These are phyloP conservation scores for Aspidoscelis tigris DNA, from an alignment of 2,113 vertebrate genomes.

Conservation along the genomic window DNA sequence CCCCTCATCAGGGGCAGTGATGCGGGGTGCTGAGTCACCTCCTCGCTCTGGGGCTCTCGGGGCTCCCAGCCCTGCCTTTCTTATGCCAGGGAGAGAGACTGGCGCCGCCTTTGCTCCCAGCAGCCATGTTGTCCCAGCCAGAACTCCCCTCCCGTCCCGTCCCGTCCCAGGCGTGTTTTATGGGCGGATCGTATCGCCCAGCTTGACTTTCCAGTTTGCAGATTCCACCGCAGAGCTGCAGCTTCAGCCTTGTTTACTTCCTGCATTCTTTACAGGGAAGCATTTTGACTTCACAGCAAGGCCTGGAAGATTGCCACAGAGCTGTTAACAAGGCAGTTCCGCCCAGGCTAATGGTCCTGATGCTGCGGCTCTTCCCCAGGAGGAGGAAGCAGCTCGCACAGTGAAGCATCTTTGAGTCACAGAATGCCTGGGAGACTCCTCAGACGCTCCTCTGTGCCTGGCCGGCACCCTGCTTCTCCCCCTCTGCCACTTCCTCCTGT, in stretches of 20 bases:
- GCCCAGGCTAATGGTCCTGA: conserved; percentile 12
- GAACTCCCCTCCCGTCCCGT: background rate
- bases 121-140: background rate
- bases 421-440: too few relatives aligned
- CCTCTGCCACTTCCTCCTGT: background rate
- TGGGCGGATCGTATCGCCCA: conserved; percentile 3
- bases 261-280: background rate
- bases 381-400: background rate
- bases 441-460: too few relatives aligned
- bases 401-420: background rate
- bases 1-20: conserved; percentile 24
- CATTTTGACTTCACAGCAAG: too few relatives aligned
- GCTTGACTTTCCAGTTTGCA: conserved; percentile 27
- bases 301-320: conserved; percentile 18
- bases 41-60: background rate
- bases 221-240: background rate
- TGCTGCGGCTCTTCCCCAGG: background rate
- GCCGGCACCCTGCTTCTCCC: background rate
- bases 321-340: background rate
- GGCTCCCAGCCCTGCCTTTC: background rate
- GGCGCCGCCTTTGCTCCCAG: background rate
- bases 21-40: conserved; percentile 18
- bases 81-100: background rate
- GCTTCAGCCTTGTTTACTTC: conserved; percentile 17
- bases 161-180: background rate